Percentiles rank a stretch among this genome's conserved stretches.
Conservation (phyloP, 2,888 invertebrate genomes). For the Calliopum simillimum region DNA sequence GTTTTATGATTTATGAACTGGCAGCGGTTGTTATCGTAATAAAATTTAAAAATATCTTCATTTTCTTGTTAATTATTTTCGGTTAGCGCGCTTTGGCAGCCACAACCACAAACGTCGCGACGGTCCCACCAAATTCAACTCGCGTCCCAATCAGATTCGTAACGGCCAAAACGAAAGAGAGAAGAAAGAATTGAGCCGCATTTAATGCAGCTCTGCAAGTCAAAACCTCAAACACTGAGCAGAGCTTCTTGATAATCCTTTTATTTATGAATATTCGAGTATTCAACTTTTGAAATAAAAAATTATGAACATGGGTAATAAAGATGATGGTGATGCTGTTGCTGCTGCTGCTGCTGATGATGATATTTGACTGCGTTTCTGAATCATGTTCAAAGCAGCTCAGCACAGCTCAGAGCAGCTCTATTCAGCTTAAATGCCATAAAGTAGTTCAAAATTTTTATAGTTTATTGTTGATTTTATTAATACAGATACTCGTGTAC, state of each 20-base stretch:
- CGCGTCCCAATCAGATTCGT: constrained; percentile 33
- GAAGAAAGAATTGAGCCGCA: neutral
- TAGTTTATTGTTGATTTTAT: constrained; percentile 32
- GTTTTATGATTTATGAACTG: constrained; percentile 48
- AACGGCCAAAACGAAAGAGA: constrained; percentile 23
- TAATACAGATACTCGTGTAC: too few species aligned
- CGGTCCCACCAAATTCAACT: constrained; percentile 3
- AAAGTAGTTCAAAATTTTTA: constrained; percentile 44
- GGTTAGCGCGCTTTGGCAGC: constrained; percentile 36
- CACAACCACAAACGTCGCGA: neutral
- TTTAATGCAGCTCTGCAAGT: constrained; percentile 16
- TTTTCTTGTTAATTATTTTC: constrained; percentile 51
- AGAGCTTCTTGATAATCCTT: constrained; percentile 36
- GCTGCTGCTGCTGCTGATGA: too few species aligned
- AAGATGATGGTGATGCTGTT: too few species aligned
- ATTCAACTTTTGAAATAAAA: constrained; percentile 1
- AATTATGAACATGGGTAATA: too few species aligned
- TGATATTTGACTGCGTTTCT: neutral
- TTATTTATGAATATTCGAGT: constrained; percentile 40
- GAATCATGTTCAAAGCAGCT: constrained; percentile 12
- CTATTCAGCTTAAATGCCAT: constrained; percentile 38
- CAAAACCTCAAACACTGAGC: constrained; percentile 7
- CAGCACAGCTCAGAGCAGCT: constrained; percentile 13
- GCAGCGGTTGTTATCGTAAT: constrained; percentile 46
- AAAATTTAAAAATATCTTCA: constrained; percentile 47